Percentiles rank a stretch among this genome's conserved stretches.
Conservation (phyloP, 2,888 invertebrate genomes). For the Tipula confusa region DNA sequence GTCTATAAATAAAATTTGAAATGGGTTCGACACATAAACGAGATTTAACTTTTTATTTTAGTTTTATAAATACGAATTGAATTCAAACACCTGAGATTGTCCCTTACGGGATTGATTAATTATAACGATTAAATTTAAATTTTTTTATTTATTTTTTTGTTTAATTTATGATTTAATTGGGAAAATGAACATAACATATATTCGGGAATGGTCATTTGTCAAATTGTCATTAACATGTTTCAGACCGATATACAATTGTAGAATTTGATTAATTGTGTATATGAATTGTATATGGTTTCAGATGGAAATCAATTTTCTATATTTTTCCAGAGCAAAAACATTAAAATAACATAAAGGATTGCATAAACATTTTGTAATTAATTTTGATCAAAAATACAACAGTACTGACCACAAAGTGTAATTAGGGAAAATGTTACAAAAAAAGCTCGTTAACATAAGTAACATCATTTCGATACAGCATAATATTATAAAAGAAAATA, state of each 20-base stretch:
- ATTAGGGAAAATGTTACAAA: background rate
- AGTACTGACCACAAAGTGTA: background rate
- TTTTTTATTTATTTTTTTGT: background rate
- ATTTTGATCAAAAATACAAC: background rate
- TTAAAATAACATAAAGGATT: no score
- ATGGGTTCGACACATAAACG: background rate
- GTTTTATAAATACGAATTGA: background rate
- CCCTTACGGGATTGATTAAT: background rate
- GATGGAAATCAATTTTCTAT: background rate
- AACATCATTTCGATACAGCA: background rate
- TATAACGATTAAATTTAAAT: background rate
- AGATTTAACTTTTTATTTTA: background rate
- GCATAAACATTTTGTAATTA: background rate
- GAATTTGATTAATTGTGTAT: background rate
- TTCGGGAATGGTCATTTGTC: background rate
- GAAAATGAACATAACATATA: background rate
- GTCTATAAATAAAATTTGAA: background rate
- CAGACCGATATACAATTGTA: background rate
- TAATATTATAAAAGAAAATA: background rate
- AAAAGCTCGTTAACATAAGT: no score
- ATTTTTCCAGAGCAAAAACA: no score
- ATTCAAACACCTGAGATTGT: conserved; percentile 20
- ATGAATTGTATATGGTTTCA: background rate
- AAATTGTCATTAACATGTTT: conserved; percentile 9
- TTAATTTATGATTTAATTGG: background rate